Evolutionary conservation across 64 coral and sea anemone genomes (phyloP).

Genomic region (Anthopleura sola): DNA sequence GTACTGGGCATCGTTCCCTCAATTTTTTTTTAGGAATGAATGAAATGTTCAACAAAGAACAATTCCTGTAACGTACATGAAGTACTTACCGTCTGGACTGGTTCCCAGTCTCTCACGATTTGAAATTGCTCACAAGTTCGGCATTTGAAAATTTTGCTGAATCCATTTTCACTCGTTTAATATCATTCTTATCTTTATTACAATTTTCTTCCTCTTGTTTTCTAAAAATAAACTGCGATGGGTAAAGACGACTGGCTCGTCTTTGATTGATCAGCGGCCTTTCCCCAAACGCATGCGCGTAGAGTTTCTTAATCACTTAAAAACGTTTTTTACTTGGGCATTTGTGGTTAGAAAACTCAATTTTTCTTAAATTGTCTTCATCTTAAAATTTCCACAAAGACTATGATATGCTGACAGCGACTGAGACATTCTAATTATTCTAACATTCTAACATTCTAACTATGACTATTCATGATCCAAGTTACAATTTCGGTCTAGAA

Average conservation of each 20-base stretch:
- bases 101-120: neutral
- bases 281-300: neutral
- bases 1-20: neutral
- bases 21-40: no score
- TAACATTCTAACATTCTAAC: no score
- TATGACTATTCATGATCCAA: no score
- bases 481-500: no score
- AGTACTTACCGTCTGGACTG: neutral
- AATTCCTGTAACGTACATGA: neutral
- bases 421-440: no score
- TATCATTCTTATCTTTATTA: slow-evolving; percentile 4
- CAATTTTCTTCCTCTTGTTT: neutral
- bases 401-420: no score
- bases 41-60: no score
- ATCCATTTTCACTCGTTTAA: neutral
- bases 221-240: slow-evolving; percentile 1
- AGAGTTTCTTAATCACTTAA: neutral
- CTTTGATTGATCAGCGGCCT: neutral
- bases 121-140: neutral
- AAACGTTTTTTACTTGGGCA: neutral
- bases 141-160: neutral
- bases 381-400: neutral
- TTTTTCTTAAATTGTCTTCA: neutral
- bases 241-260: slow-evolving; percentile 5
- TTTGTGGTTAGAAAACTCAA: neutral